A percentile compares a stretch with the other conserved stretches of the same genome.
These are phyloP conservation scores for Menidia beryllina DNA, from an alignment of 2,113 vertebrate genomes.

Conservation along the genomic window DNA sequence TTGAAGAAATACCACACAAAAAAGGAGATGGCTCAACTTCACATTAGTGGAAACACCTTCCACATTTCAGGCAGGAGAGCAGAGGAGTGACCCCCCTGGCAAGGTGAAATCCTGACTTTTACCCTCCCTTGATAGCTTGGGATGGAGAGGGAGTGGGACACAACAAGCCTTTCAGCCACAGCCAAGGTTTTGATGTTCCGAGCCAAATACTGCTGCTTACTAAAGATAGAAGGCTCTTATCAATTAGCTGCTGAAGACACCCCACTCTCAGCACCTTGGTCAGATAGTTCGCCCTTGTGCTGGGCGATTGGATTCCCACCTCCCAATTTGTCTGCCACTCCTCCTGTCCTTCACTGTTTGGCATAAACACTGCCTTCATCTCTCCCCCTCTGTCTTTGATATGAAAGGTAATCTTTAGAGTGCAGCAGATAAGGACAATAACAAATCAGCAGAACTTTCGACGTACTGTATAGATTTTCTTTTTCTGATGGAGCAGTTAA, in stretches of 20 bases:
- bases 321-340: slow-evolving; percentile 69
- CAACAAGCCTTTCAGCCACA: slow-evolving; percentile 73
- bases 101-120: slow-evolving; percentile 78
- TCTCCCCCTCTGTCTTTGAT: slow-evolving; percentile 27
- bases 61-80: slow-evolving; percentile 54
- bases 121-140: slow-evolving; percentile 52
- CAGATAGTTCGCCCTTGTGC: slow-evolving; percentile 79
- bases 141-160: slow-evolving; percentile 66
- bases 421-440: slow-evolving; percentile 14
- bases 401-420: slow-evolving; percentile 54
- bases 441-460: slow-evolving; percentile 6
- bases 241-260: slow-evolving; percentile 81
- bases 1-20: slow-evolving; percentile 35
- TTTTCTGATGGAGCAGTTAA: slow-evolving; percentile 8
- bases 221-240: slow-evolving; percentile 83
- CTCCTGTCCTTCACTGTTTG: slow-evolving; percentile 78
- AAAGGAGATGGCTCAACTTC: slow-evolving; percentile 28
- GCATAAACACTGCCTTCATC: slow-evolving; percentile 55
- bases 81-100: slow-evolving; percentile 68
- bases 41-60: slow-evolving; percentile 50
- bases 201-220: slow-evolving; percentile 76
- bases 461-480: neutral
- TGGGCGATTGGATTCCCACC: slow-evolving; percentile 76
- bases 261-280: slow-evolving; percentile 77
- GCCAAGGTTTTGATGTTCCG: slow-evolving; percentile 81